Evolutionary conservation across 2,888 invertebrate genomes (phyloP), one percentile per base, ranked within the genome.

Genomic region (Zygaena filipendulae): DNA sequence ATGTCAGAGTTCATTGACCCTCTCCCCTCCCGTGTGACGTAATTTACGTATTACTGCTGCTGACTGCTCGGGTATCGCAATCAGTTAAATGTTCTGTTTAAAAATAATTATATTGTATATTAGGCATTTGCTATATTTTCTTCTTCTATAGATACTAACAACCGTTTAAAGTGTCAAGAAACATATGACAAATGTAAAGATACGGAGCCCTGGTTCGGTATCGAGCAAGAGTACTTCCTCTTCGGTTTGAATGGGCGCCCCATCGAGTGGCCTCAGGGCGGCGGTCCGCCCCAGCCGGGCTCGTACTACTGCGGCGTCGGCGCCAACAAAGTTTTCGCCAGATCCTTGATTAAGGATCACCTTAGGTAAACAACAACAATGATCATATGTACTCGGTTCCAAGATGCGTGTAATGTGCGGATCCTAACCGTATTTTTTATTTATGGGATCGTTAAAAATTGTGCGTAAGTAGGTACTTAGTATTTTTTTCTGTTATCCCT

Each of bases 301-400:
- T 97, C 98, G 2, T 98, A 98, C 81, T 99, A 98, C 68, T 98
- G 98, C 63, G 97, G 97, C 24, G 97, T 97, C 4, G 97, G 97
- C 4, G 95, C 97, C 29, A 88, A 95, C 67, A 94, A 91, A 67
- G 95, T 95, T 4, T 96, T 92, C 64, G 98, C 96, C 7, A 86
- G 98, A 27, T 97, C 98, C 61, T 88, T 98, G 37, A 95, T 97
- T 14, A 97, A 97, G 64, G 92, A 97, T 7, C 98, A 99, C 62
- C 98, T 98, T 72, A 67, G 67, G 77, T 74, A 48, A 34, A 26
- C 19, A 2, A n/a, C n/a, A n/a, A n/a, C n/a, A n/a, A n/a, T n/a
- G n/a, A n/a, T n/a, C n/a, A n/a, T n/a, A n/a, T n/a, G n/a, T n/a
- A n/a, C n/a, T n/a, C n/a, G n/a, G n/a, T n/a, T n/a, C n/a, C n/a